Evolutionary conservation across 2,113 vertebrate genomes (phyloP).

Genomic region (Bagarius yarrelli): DNA sequence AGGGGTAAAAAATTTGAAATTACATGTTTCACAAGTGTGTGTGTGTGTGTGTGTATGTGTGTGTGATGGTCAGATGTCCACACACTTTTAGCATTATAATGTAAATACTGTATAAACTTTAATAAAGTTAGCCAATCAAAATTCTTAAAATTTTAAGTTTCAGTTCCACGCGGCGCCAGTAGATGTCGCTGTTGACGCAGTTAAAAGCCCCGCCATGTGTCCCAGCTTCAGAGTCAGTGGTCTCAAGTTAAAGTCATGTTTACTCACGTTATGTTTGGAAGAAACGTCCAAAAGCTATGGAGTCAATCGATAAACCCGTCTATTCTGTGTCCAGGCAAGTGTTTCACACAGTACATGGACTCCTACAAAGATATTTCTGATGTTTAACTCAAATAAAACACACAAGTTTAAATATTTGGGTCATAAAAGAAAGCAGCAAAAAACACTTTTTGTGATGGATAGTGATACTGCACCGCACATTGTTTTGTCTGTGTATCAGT

Average conservation of each 20-base stretch:
- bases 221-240: background rate
- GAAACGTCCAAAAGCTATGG: background rate
- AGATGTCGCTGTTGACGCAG: slow-evolving; percentile 21
- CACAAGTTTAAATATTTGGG: background rate
- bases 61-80: background rate
- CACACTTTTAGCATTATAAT: background rate
- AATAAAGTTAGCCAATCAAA: background rate
- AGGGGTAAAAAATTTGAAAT: background rate
- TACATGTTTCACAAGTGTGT: background rate
- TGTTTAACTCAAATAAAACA: too few species aligned
- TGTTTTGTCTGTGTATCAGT: background rate
- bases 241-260: background rate
- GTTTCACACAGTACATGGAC: background rate
- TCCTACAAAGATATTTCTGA: background rate
- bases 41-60: background rate
- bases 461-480: background rate
- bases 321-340: slow-evolving; percentile 1
- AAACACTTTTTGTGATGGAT: background rate
- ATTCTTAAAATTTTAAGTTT: background rate
- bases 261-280: background rate
- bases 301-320: background rate
- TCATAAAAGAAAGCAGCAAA: background rate
- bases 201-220: background rate
- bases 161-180: background rate
- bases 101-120: too few species aligned